Conservation (phyloP, 2,797 vertebrate species). For the Odontamblyopus lacepedii region DNA sequence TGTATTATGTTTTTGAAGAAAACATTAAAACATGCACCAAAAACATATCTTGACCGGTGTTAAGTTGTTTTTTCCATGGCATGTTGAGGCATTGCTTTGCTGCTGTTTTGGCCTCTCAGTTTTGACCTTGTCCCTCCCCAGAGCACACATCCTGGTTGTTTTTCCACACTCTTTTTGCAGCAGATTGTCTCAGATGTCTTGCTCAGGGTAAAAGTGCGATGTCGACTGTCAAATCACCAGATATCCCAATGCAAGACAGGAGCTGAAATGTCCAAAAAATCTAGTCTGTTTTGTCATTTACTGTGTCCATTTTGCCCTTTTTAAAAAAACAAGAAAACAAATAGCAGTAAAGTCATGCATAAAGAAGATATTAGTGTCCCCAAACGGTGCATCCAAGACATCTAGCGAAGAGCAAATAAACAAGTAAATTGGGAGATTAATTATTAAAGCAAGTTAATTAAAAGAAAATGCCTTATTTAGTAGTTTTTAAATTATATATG, state of each 20-base stretch:
- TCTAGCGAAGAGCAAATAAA: not conserved
- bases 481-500: conserved; percentile 3
- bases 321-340: not conserved
- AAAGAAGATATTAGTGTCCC: not conserved
- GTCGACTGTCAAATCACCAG: not conserved
- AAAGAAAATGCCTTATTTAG: not conserved
- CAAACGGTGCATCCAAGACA: not conserved
- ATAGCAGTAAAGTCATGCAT: not conserved
- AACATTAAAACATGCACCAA: conserved; percentile 1
- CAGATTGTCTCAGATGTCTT: conserved; percentile 5
- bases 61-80: conserved; percentile 41
- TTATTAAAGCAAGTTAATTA: conserved; percentile 2
- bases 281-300: not conserved
- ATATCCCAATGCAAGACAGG: not conserved
- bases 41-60: not conserved
- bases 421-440: conserved; percentile 6
- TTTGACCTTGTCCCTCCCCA: conserved; percentile 45
- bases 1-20: not conserved
- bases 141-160: conserved; percentile 17
- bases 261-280: not conserved
- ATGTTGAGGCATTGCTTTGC: conserved; percentile 43
- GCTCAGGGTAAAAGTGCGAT: not conserved
- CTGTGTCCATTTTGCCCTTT: not conserved
- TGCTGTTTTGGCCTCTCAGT: conserved; percentile 39
- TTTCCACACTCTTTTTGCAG: conserved; percentile 3